Evolutionary conservation across 2,888 invertebrate genomes (phyloP), one percentile per base, ranked within the genome.

Genomic region (Dysmachus trigonus): DNA sequence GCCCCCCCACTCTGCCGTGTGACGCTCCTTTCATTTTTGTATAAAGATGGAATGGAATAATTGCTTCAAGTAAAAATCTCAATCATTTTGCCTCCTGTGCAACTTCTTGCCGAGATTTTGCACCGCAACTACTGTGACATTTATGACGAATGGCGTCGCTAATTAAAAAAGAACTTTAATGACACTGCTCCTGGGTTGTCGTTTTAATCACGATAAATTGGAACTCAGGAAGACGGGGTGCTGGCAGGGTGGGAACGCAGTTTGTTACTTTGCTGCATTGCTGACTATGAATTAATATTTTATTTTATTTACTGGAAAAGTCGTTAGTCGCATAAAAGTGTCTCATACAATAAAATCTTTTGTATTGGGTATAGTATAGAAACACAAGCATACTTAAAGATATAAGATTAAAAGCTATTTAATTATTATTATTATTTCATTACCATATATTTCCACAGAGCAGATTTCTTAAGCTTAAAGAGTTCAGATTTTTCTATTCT

Each of bases 1-100:
- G 22, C 27, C n/a, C n/a, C 27, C 62, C 47, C n/a, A n/a, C n/a
- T n/a, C n/a, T 47, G 18, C 7, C 7, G 47, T 47, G 62, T 27
- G 62, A 62, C 3, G 27, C 22, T 22, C 22, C 38, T 35, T 76
- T 73, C 33, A 73, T 73, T 73, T 73, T 73, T 73, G 73, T 73
- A 73, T 73, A 73, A 73, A 73, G 33, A 73, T 73, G 73, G 33
- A 73, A n/a, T 18, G 31, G 73, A 31, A 73, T 73, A 73, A 73
- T 73, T 73, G 73, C 31, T 33, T 1, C 73, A 33, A 33, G 18
- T 73, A 73, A 73, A 33, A 31, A 31, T 33, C 73, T 73, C 33
- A 73, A 73, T 73, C 31, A 73, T 73, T 73, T 73, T 62, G 27
- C 62, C 62, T 62, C 62, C 62, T 62, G n/a, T n/a, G 27, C 62